These are phyloP conservation scores for Barypeithes pellucidus DNA, from an alignment of 2,888 invertebrate genomes.

Conservation along the genomic window DNA sequence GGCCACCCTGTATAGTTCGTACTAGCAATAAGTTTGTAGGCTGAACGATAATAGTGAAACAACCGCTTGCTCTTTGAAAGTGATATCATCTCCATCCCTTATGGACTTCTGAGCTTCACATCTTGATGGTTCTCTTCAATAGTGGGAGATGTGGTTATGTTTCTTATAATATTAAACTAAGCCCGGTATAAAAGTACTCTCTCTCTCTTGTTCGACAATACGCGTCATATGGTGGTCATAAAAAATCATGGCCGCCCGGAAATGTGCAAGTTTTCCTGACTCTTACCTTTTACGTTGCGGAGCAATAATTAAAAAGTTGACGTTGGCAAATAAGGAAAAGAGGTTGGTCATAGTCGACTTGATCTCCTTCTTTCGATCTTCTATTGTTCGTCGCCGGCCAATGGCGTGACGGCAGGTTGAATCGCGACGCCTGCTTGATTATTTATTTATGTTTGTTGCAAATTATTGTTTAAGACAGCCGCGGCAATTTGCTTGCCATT, in stretches of 20 bases:
- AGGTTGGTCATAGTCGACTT: conserved; percentile 44
- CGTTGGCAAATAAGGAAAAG: conserved; percentile 53
- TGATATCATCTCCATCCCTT: too few species aligned
- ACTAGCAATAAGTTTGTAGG: too few species aligned
- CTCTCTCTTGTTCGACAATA: conserved; percentile 16
- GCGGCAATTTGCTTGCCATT: conserved; percentile 32
- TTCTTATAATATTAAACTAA: not conserved
- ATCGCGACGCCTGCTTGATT: conserved; percentile 48
- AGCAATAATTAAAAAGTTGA: conserved; percentile 45
- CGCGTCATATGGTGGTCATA: conserved; percentile 2
- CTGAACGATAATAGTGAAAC: too few species aligned
- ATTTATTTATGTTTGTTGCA: conserved; percentile 52
- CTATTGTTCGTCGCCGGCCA: conserved; percentile 53
- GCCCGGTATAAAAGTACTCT: conserved; percentile 5
- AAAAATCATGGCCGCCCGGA: conserved; percentile 51
- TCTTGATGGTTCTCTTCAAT: too few species aligned
- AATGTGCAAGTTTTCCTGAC: conserved; percentile 43
- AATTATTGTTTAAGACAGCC: conserved; percentile 25
- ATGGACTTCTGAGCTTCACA: too few species aligned
- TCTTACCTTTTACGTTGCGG: conserved; percentile 34
- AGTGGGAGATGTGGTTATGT: too few species aligned
- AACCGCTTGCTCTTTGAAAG: too few species aligned
- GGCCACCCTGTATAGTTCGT: too few species aligned
- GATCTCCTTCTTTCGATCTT: conserved; percentile 52
- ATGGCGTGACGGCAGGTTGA: conserved; percentile 44